These are phyloP conservation scores for Salvelinus sp. DNA, from an alignment of 2,113 vertebrate genomes.

Conservation along the genomic window DNA sequence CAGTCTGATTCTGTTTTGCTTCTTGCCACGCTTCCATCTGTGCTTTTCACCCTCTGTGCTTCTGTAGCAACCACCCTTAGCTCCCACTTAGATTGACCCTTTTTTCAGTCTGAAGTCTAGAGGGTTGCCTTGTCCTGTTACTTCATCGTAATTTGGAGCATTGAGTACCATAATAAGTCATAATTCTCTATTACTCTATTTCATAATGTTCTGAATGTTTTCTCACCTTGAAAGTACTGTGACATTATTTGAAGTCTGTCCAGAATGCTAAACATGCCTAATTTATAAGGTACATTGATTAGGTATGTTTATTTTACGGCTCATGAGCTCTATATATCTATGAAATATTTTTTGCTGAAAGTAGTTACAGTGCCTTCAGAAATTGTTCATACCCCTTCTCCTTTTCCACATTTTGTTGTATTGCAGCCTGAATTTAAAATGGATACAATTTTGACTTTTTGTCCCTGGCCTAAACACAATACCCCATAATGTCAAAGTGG, in stretches of 20 bases:
- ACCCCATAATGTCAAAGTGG: too few species aligned
- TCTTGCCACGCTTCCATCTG: slow-evolving; percentile 38
- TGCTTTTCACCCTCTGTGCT: slow-evolving; percentile 26
- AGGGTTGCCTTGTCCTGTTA: slow-evolving; percentile 28
- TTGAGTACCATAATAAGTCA: not conserved
- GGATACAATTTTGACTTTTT: too few species aligned
- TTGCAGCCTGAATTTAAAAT: too few species aligned
- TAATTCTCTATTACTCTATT: not conserved
- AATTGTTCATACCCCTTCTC: too few species aligned
- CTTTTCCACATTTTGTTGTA: too few species aligned
- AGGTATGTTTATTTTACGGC: not conserved
- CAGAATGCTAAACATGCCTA: not conserved
- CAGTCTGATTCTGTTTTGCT: slow-evolving; percentile 7
- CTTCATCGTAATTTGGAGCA: slow-evolving; percentile 21
- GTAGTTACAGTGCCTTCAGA: not conserved
- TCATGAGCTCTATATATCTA: not conserved
- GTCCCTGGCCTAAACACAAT: too few species aligned
- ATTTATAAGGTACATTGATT: not conserved
- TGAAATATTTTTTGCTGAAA: too few species aligned
- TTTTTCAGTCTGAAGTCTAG: not conserved
- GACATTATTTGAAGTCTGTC: too few species aligned
- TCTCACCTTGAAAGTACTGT: too few species aligned
- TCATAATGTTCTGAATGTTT: not conserved
- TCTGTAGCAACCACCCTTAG: slow-evolving; percentile 23
- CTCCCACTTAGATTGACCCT: slow-evolving; percentile 6